Base-by-base conservation (phyloP, 1,140 invertebrate species). In the Drosophila parvula region DNA sequence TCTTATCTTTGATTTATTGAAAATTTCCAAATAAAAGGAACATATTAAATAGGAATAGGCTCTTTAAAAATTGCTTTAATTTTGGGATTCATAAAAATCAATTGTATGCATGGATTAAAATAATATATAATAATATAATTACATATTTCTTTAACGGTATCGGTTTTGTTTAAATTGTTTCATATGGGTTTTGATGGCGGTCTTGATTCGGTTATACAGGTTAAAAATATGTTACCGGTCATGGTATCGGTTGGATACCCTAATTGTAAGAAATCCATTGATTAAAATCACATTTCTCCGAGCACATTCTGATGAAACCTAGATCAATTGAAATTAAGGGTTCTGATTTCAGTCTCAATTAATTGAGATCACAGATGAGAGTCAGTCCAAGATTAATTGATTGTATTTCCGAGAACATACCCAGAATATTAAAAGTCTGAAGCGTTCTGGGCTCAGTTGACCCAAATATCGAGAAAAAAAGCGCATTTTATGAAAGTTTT, bases 341-440 rank as follows among this genome's bases (percentile, higher is more conserved):
- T 58, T 62, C 32, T 40, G 51, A 38, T 40, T 62, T 12, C 27
- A n/a, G 7, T 40, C 41, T 38, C 22, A 45, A 32, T 43, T 58
- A 36, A 50, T 50, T 32, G 18, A 60, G 45, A 48, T 60, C 30
- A n/a, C 34, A 36, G 4, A 16, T 28, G 44, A 50, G 18, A 61
- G 32, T 32, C 18, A 38, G 22, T 3, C 5, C 11, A 38, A 36
- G 43, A 61, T 50, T 61, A 34, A 36, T 50, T 36, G 32, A n/a
- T 16, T 28, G 32, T 4, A 36, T 38, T 50, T 36, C 30, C 44
- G 16, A 38, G 28, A 27, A 41, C 10, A 9, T 22, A 38, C 2
- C 8, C 30, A 38, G 27, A 43, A 57, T 16, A 38, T 57, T 43
- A 16, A 40, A 28, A 2, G 9, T 36, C 5, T 50, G 8, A 28